phyloP scores from a whole-genome alignment of 2,888 invertebrate species.

The Malachius bipustulatus region DNA sequence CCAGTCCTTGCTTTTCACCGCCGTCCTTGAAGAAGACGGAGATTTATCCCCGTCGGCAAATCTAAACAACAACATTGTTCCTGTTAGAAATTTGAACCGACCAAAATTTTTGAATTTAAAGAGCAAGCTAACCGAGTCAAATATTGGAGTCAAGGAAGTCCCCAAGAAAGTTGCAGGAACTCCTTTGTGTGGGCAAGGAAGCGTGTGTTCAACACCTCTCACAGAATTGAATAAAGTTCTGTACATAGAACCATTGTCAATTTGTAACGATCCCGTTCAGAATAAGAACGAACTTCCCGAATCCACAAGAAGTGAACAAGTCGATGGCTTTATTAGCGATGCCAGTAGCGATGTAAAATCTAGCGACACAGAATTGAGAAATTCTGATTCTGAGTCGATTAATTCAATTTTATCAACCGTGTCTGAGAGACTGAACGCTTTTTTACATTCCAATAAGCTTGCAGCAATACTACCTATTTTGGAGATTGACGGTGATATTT shows the following conservation, averaged over 20 bases:
- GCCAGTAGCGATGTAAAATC: conserved; percentile 4
- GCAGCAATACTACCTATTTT: conserved; percentile 25
- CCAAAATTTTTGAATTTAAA: conserved; percentile 35
- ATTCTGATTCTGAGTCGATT: conserved; percentile 5
- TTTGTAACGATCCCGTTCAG: conserved; percentile 58
- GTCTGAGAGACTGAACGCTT: conserved; percentile 6
- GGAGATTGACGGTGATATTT: conserved; percentile 19
- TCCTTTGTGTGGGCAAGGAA: conserved; percentile 55
- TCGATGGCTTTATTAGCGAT: conserved; percentile 8
- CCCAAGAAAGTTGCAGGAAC: conserved; percentile 18
- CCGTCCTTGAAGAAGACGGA: conserved; percentile 66
- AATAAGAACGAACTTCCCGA: too few relatives aligned
- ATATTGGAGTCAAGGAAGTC: conserved; percentile 15
- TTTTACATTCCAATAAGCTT: conserved; percentile 17
- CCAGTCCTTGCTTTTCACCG: conserved; percentile 68
- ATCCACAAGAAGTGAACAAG: conserved; percentile 4
- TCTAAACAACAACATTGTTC: conserved; percentile 16
- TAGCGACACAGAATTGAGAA: conserved; percentile 6
- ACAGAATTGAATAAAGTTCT: conserved; percentile 55
- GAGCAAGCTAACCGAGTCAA: conserved; percentile 28
- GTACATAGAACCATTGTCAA: conserved; percentile 60
- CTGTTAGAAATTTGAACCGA: conserved; percentile 24
- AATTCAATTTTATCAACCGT: conserved; percentile 12
- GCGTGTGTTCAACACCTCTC: conserved; percentile 68
- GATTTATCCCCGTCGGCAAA: conserved; percentile 21